These are phyloP conservation scores for Micromys minutus DNA, from an alignment of 2,113 vertebrate genomes.

Conservation along the genomic window DNA sequence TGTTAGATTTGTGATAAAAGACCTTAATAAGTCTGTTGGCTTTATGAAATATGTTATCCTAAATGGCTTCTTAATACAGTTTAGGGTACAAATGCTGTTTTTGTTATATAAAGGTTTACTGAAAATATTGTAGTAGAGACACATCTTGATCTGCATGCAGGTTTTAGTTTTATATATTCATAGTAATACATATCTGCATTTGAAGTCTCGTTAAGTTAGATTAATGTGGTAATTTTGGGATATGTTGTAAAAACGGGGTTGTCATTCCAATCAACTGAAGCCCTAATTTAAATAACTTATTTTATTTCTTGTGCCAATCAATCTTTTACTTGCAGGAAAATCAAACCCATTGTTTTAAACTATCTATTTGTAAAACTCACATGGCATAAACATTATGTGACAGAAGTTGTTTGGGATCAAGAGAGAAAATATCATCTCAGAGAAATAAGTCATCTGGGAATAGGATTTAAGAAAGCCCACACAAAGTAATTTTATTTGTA, in stretches of 20 bases:
- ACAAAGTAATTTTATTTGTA: constrained; percentile 89
- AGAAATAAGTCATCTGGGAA: constrained; percentile 86
- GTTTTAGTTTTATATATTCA: constrained; percentile 34
- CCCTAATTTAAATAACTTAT: constrained; percentile 79
- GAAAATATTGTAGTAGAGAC: background rate
- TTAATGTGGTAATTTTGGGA: constrained; percentile 49
- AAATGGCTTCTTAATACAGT: background rate
- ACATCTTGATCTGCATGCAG: background rate
- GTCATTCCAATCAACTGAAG: constrained; percentile 82
- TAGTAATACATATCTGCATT: background rate
- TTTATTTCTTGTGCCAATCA: constrained; percentile 84
- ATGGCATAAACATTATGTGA: constrained; percentile 87
- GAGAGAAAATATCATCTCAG: constrained; percentile 88
- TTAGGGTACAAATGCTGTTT: constrained; percentile 39
- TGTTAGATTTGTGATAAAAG: constrained; percentile 52
- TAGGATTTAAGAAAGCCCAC: constrained; percentile 84
- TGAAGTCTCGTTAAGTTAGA: constrained; percentile 48
- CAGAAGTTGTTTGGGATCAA: constrained; percentile 87
- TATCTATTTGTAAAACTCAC: constrained; percentile 87
- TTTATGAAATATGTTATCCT: constrained; percentile 36
- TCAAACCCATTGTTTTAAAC: constrained; percentile 69
- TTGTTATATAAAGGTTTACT: background rate
- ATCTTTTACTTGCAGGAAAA: constrained; percentile 81
- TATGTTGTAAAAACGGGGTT: constrained; percentile 71
- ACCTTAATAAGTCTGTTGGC: constrained; percentile 20